A percentile compares a stretch with the other conserved stretches of the same genome.
These are phyloP conservation scores for Steinernema feltiae DNA, from an alignment of 1,140 invertebrate genomes.

Conservation along the genomic window DNA sequence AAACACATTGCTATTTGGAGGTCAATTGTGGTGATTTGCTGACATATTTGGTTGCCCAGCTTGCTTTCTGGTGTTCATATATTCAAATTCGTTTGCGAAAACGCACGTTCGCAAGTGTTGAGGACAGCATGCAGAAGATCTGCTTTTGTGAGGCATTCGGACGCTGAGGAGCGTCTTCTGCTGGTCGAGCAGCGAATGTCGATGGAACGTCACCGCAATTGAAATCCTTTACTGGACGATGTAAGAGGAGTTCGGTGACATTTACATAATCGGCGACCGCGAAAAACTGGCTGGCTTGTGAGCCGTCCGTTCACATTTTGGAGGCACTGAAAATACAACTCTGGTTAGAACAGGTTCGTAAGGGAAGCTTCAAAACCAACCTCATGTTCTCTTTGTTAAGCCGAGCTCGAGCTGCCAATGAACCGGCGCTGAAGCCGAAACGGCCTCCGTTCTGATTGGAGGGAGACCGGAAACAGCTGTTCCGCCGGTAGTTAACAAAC, in stretches of 20 bases:
- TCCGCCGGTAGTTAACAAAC: slow-evolving; percentile 27
- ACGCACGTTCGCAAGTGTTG: not conserved
- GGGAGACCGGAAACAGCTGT: not conserved
- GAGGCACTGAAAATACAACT: not conserved
- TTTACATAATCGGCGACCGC: slow-evolving; percentile 7
- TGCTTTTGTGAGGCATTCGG: not conserved
- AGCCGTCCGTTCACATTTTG: not conserved
- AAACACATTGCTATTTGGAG: not conserved
- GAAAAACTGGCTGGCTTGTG: not conserved
- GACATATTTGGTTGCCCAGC: slow-evolving; percentile 5
- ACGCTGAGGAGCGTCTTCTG: not conserved
- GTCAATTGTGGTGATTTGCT: not conserved
- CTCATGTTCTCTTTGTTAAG: not conserved
- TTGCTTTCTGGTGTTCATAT: not conserved
- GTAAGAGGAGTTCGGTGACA: slow-evolving; percentile 13
- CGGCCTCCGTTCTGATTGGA: not conserved
- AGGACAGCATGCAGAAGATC: not conserved
- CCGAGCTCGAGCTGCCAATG: not conserved
- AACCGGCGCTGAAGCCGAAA: not conserved
- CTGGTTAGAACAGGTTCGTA: not conserved
- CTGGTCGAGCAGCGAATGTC: not conserved
- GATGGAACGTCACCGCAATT: slow-evolving; percentile 8
- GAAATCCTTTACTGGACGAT: not conserved
- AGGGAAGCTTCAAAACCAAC: not conserved
- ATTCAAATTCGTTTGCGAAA: not conserved